Conservation (phyloP, 2,113 vertebrate genomes). For the Hassar affinis region DNA sequence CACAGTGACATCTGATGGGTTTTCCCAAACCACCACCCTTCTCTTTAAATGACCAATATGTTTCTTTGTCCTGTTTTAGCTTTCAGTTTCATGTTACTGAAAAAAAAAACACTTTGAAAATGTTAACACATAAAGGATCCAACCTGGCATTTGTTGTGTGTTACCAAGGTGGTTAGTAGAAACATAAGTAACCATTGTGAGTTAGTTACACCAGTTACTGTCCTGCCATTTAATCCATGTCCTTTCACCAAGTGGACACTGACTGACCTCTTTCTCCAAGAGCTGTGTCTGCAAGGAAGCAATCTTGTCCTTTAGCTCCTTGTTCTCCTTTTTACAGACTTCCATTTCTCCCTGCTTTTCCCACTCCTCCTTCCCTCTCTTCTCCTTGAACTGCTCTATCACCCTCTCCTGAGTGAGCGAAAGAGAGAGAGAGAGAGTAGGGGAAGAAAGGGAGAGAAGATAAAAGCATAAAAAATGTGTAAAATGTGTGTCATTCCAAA, state of each 20-base stretch:
- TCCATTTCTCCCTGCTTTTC: slow-evolving; percentile 88
- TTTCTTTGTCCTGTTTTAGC: neutral
- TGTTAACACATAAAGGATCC: neutral
- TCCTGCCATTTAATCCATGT: neutral
- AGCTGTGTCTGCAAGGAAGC: slow-evolving; percentile 73
- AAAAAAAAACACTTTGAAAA: neutral
- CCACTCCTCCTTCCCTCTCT: slow-evolving; percentile 87
- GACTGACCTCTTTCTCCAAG: slow-evolving; percentile 45
- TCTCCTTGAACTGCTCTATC: slow-evolving; percentile 92
- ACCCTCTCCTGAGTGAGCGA: slow-evolving; percentile 79
- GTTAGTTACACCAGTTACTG: neutral
- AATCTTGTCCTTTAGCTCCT: slow-evolving; percentile 89
- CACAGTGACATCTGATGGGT: neutral
- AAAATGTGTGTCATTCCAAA: slow-evolving; percentile 6
- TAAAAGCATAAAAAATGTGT: neutral
- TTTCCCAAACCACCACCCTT: neutral
- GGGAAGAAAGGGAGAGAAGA: neutral
- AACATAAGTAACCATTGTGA: neutral
- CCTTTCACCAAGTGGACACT: neutral
- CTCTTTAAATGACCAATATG: neutral
- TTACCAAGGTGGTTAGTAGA: neutral
- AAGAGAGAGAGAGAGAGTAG: neutral
- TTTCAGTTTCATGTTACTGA: neutral
- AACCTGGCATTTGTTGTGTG: neutral
- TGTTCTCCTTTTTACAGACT: slow-evolving; percentile 90